These are phyloP conservation scores for Resseliella maxima DNA, from an alignment of 2,888 invertebrate genomes.

Conservation along the genomic window DNA sequence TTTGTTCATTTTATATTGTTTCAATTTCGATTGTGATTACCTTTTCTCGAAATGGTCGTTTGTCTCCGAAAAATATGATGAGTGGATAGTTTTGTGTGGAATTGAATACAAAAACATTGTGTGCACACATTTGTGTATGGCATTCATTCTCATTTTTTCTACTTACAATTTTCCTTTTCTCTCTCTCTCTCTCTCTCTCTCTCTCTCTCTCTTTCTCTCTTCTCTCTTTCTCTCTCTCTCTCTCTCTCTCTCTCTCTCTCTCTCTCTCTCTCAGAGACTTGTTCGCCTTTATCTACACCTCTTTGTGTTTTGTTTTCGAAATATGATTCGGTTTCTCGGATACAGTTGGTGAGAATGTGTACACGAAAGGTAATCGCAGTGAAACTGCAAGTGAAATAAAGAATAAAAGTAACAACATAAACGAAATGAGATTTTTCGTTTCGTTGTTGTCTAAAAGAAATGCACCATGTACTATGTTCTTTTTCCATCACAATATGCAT, in stretches of 20 bases:
- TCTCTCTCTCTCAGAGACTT: neutral
- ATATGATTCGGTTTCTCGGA: too few relatives aligned
- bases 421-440: slow-evolving; percentile 4
- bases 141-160: neutral
- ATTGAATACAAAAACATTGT: neutral
- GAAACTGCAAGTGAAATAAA: slow-evolving; percentile 38
- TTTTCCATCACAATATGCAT: slow-evolving; percentile 25
- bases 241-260: too few relatives aligned
- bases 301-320: too few relatives aligned
- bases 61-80: neutral
- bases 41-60: neutral
- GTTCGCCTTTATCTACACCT: neutral
- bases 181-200: neutral
- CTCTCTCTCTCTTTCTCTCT: neutral
- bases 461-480: slow-evolving; percentile 53
- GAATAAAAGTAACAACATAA: slow-evolving; percentile 18
- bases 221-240: too few relatives aligned
- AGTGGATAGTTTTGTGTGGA: neutral
- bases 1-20: neutral
- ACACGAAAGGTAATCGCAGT: neutral
- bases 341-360: neutral
- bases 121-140: neutral
- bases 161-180: neutral
- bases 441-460: neutral
- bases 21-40: neutral